Conservation (phyloP, 2,113 vertebrate species). For the Mirounga angustirostris region DNA sequence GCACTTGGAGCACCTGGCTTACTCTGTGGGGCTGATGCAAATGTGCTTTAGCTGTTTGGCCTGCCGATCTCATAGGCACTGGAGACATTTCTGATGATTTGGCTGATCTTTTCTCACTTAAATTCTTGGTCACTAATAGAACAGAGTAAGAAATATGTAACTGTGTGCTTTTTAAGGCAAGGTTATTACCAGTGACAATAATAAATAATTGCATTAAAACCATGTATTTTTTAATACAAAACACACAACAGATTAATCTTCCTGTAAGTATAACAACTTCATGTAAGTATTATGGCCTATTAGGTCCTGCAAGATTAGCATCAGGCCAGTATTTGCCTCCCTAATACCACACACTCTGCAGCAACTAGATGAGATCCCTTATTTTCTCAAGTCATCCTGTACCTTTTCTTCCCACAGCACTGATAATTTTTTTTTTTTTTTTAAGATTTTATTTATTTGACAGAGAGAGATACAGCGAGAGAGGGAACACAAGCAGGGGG, state of each 20-base stretch:
- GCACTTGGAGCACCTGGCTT: constrained; percentile 96
- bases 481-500: too few species aligned
- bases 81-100: constrained; percentile 96
- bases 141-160: constrained; percentile 52
- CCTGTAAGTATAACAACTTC: not conserved
- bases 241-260: not conserved
- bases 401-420: not conserved
- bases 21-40: constrained; percentile 93
- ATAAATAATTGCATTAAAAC: constrained; percentile 24
- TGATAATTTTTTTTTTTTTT: not conserved
- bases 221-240: not conserved
- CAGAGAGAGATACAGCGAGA: too few species aligned
- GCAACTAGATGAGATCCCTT: not conserved
- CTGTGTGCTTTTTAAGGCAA: constrained; percentile 8
- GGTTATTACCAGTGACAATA: constrained; percentile 24
- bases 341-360: not conserved
- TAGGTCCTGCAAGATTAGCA: not conserved
- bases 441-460: too few species aligned
- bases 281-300: not conserved
- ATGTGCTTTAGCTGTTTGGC: constrained; percentile 90
- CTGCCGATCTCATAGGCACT: constrained; percentile 91
- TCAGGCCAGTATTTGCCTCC: not conserved
- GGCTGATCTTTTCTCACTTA: constrained; percentile 93
- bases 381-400: not conserved
- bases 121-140: constrained; percentile 94